phyloP scores from a whole-genome alignment of 2,113 vertebrate genomes.

The Nymphicus hollandicus region DNA sequence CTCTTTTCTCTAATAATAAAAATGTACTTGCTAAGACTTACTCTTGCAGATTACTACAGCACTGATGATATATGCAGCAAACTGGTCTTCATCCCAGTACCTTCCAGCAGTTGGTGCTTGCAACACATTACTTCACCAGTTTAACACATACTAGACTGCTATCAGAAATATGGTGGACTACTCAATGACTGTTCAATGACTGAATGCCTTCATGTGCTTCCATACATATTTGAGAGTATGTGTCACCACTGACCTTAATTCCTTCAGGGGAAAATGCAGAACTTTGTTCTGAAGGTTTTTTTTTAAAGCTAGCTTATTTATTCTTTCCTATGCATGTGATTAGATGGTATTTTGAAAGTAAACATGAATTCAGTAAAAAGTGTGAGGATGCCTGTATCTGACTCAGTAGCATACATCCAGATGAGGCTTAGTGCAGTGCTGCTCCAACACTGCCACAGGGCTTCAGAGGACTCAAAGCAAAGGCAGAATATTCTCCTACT shows the following conservation, averaged over 20 bases:
- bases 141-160: not conserved
- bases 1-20: not conserved
- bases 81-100: not conserved
- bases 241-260: not conserved
- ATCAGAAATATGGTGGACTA: not conserved
- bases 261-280: not conserved
- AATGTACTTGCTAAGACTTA: not conserved
- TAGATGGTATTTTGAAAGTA: not conserved
- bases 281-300: not conserved
- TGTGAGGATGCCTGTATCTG: not conserved
- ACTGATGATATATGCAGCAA: not conserved
- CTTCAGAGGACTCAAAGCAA: not conserved
- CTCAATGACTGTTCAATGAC: not conserved
- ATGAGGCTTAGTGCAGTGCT: not conserved
- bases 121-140: not conserved
- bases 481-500: not conserved
- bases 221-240: not conserved
- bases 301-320: constrained; percentile 5
- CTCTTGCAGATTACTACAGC: not conserved
- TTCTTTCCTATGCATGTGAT: not conserved
- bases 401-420: not conserved
- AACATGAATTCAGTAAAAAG: not conserved
- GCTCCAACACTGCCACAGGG: not conserved
- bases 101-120: not conserved
- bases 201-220: not conserved